Evolutionary conservation across 2,797 vertebrate genomes (phyloP).

Genomic region (Eleutherodactylus coqui): DNA sequence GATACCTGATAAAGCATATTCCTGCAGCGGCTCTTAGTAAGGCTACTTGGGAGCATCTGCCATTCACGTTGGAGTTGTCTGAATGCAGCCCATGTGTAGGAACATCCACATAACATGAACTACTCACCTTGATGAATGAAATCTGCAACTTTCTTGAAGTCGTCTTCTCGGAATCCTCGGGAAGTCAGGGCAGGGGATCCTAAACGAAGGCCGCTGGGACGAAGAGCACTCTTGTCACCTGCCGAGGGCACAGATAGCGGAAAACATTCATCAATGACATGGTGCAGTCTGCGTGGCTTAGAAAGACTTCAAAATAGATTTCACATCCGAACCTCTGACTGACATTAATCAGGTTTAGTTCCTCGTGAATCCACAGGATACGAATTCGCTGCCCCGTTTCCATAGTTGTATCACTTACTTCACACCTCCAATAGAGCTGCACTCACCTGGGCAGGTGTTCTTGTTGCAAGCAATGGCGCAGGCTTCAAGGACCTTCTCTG

Average conservation of each 20-base stretch:
- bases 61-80: no score
- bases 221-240: slow-evolving; percentile 94
- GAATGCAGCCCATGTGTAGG: no score
- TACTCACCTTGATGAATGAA: slow-evolving; percentile 91
- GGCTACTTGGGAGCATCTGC: no score
- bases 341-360: not conserved
- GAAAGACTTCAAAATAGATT: not conserved
- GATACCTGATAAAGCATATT: no score
- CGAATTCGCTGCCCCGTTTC: not conserved
- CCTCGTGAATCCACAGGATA: not conserved
- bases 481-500: slow-evolving; percentile 93
- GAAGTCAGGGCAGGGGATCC: slow-evolving; percentile 96
- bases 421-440: no score
- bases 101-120: not conserved
- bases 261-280: not conserved
- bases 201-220: slow-evolving; percentile 90
- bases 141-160: slow-evolving; percentile 87
- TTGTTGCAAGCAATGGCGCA: slow-evolving; percentile 96
- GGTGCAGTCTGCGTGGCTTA: not conserved
- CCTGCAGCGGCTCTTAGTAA: no score
- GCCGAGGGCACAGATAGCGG: not conserved
- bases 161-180: slow-evolving; percentile 84
- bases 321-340: not conserved
- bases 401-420: not conserved
- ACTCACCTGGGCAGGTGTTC: slow-evolving; percentile 94